Evolutionary conservation across 1,140 invertebrate species (phyloP).

Genomic region (Sitodiplosis mosellana): DNA sequence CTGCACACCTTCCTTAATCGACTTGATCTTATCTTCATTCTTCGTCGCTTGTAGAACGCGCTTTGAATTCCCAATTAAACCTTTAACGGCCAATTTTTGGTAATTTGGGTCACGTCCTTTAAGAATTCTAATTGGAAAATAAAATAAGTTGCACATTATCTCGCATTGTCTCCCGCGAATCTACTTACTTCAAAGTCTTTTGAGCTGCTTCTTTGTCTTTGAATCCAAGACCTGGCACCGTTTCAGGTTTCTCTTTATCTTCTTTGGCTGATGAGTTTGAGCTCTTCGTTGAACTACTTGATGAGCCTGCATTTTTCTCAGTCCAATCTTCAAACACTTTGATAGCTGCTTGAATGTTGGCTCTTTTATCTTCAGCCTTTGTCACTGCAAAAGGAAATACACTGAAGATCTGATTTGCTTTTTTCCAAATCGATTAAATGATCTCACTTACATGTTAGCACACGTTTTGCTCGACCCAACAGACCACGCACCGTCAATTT

Average conservation of each 20-base stretch:
- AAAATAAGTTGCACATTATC: neutral
- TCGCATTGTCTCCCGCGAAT: neutral
- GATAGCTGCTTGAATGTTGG: conserved; percentile 46
- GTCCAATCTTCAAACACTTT: conserved; percentile 44
- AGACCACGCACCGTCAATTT: conserved; percentile 41
- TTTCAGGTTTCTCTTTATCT: conserved; percentile 26
- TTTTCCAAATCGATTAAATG: neutral
- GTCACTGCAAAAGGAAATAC: conserved; percentile 33
- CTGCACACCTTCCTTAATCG: conserved; percentile 40
- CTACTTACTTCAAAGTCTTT: conserved; percentile 24
- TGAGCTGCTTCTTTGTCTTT: conserved; percentile 37
- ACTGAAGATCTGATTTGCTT: neutral
- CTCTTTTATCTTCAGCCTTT: conserved; percentile 45
- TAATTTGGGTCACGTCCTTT: conserved; percentile 45
- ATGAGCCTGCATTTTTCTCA: conserved; percentile 29
- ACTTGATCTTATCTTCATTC: conserved; percentile 42
- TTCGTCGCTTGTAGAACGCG: conserved; percentile 40
- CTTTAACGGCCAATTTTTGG: conserved; percentile 40
- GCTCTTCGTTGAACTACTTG: conserved; percentile 26
- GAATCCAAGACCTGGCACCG: conserved; percentile 40
- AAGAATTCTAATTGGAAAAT: conserved; percentile 21
- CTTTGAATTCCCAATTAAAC: conserved; percentile 40
- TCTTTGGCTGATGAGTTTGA: conserved; percentile 22
- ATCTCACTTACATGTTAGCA: conserved; percentile 34
- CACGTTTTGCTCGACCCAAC: conserved; percentile 40